Evolutionary conservation across 2,113 vertebrate genomes (phyloP), one percentile per base, ranked within the genome.

Genomic region (Leptodactylus fuscus): DNA sequence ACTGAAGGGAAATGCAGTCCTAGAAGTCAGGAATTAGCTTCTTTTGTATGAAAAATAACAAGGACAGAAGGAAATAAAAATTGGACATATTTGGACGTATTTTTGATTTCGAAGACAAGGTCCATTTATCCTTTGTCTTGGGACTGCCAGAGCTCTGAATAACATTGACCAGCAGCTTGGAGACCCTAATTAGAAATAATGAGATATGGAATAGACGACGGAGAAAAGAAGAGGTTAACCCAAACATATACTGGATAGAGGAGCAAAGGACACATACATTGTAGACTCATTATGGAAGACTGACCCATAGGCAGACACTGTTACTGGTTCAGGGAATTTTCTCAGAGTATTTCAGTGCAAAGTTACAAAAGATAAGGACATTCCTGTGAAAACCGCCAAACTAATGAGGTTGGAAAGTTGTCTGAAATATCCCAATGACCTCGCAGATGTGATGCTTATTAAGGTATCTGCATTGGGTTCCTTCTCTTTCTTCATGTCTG

Each of bases 341-440:
- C 95, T 94, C 95, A 95, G 94, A 94, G 95, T 90, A 92, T 91
- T 88, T 91, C 90, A 90, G 94, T 92, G 89, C 90, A 93, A 91
- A 94, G 93, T 93, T 93, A 92, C 91, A 95, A 94, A 94, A 94
- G 91, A 92, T 92, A 91, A 92, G 92, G 90, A 90, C 93, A 82
- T 88, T 90, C 90, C 89, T 90, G 89, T 89, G 89, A 92, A 93
- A 91, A 86, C 29, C 0, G 67, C 91, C 92, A 95, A 96, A 93
- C 94, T 98, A 99, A 98, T 97, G 97, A 97, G 96, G 93, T 87
- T 88, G 92, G 92, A 92, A 92, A 90, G 92, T 92, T 88, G 91
- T 91, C 94, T 94, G 92, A 94, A 94, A 93, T 94, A 93, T 95
- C 93, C 94, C 91, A 5, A 95, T 96, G 96, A 96, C 93, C 95